These are phyloP conservation scores for Argyresthia goedartella DNA, from an alignment of 2,888 invertebrate species.

Conservation along the genomic window DNA sequence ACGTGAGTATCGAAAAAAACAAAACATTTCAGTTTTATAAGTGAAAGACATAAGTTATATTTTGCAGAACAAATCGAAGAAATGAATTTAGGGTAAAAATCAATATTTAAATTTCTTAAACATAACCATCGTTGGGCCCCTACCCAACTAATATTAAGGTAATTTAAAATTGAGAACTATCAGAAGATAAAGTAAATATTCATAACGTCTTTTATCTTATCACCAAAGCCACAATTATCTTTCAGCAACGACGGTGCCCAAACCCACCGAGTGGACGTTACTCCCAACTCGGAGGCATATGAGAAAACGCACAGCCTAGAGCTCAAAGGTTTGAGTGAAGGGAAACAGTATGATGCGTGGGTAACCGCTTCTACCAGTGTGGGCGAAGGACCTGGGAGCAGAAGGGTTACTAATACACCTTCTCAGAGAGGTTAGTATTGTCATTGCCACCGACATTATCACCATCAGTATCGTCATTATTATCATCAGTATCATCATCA, in stretches of 20 bases:
- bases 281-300: constrained; percentile 34
- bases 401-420: constrained; percentile 62
- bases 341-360: constrained; percentile 74
- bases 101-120: too few relatives aligned
- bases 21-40: too few relatives aligned
- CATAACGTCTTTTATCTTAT: neutral
- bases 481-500: too few relatives aligned
- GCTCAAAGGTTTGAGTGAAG: constrained; percentile 62
- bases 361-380: constrained; percentile 74
- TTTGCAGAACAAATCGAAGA: too few relatives aligned
- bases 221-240: neutral
- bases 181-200: too few relatives aligned
- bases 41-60: too few relatives aligned
- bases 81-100: too few relatives aligned
- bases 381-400: constrained; percentile 70
- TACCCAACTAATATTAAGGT: too few relatives aligned
- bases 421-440: constrained; percentile 58
- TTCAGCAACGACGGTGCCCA: constrained; percentile 52
- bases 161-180: too few relatives aligned
- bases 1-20: too few relatives aligned
- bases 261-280: constrained; percentile 44
- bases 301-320: constrained; percentile 60
- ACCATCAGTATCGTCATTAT: too few relatives aligned
- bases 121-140: too few relatives aligned
- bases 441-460: neutral